These are phyloP conservation scores for Oryctes rhinoceros DNA, from an alignment of 1,140 invertebrate species.

Conservation along the genomic window DNA sequence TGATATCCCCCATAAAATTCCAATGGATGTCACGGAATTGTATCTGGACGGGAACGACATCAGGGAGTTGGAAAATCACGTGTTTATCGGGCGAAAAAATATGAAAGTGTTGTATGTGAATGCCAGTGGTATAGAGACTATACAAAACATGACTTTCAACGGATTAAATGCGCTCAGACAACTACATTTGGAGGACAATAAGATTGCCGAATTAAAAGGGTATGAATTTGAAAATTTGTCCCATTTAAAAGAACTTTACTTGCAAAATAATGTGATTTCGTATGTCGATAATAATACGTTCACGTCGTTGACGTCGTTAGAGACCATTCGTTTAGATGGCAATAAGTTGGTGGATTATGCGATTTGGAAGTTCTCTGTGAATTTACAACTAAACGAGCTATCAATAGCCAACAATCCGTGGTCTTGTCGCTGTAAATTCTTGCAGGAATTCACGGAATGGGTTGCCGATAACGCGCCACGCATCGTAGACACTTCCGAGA, in stretches of 20 bases:
- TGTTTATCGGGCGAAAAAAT: conserved; percentile 92
- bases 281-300: conserved; percentile 85
- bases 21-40: conserved; percentile 93
- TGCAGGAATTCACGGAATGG: conserved; percentile 86
- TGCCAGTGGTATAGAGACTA: conserved; percentile 82
- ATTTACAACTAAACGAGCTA: conserved; percentile 75
- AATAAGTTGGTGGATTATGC: conserved; percentile 84
- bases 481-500: conserved; percentile 77
- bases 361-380: conserved; percentile 82
- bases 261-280: conserved; percentile 85
- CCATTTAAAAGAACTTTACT: conserved; percentile 82
- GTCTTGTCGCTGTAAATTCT: conserved; percentile 90
- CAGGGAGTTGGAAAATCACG: conserved; percentile 83
- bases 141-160: conserved; percentile 93
- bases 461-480: conserved; percentile 82
- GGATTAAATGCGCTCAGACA: conserved; percentile 82
- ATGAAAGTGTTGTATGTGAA: conserved; percentile 87
- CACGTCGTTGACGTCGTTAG: conserved; percentile 76
- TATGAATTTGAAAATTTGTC: conserved; percentile 89
- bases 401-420: conserved; percentile 83
- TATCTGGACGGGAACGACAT: conserved; percentile 92
- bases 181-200: conserved; percentile 87
- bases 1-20: conserved; percentile 83
- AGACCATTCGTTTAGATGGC: conserved; percentile 83
- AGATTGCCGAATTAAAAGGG: conserved; percentile 79